Evolutionary conservation across 2,888 invertebrate species (phyloP).

Genomic region (Baronia brevicornis): DNA sequence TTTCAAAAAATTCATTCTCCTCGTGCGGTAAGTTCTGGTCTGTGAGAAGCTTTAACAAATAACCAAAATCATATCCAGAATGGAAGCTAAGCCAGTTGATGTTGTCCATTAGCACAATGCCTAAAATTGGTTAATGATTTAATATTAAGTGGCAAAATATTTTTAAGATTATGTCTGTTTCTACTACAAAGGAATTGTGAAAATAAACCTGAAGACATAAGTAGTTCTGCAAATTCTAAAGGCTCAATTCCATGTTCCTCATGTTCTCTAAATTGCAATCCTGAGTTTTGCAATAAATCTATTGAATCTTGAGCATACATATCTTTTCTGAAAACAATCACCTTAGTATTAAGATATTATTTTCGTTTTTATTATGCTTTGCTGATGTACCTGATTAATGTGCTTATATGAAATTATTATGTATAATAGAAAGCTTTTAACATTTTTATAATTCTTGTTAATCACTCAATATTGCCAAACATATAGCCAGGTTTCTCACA

Average conservation of each 20-base stretch:
- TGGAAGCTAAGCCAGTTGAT: slow-evolving; percentile 98
- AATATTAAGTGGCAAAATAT: neutral
- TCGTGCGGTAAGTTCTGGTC: slow-evolving; percentile 92
- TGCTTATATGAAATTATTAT: neutral
- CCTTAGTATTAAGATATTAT: slow-evolving; percentile 13
- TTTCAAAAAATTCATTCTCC: slow-evolving; percentile 94
- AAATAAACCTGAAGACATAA: slow-evolving; percentile 88
- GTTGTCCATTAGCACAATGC: slow-evolving; percentile 92
- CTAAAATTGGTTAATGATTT: slow-evolving; percentile 34
- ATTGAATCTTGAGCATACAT: slow-evolving; percentile 99
- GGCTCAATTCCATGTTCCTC: slow-evolving; percentile 97
- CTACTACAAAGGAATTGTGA: too few species aligned
- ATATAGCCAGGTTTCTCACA: too few species aligned
- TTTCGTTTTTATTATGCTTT: neutral
- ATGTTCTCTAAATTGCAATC: slow-evolving; percentile 95
- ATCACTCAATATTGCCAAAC: too few species aligned
- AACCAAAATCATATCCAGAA: slow-evolving; percentile 98
- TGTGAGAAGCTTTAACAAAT: slow-evolving; percentile 91
- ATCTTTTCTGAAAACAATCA: slow-evolving; percentile 80
- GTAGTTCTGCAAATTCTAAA: slow-evolving; percentile 92
- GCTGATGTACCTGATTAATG: neutral
- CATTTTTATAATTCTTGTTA: too few species aligned
- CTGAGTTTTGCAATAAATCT: slow-evolving; percentile 93
- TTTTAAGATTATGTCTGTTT: neutral
- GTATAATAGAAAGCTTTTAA: too few species aligned